These are phyloP conservation scores for Alloscopus bannaensis DNA, from an alignment of 2,888 invertebrate genomes.

Conservation along the genomic window DNA sequence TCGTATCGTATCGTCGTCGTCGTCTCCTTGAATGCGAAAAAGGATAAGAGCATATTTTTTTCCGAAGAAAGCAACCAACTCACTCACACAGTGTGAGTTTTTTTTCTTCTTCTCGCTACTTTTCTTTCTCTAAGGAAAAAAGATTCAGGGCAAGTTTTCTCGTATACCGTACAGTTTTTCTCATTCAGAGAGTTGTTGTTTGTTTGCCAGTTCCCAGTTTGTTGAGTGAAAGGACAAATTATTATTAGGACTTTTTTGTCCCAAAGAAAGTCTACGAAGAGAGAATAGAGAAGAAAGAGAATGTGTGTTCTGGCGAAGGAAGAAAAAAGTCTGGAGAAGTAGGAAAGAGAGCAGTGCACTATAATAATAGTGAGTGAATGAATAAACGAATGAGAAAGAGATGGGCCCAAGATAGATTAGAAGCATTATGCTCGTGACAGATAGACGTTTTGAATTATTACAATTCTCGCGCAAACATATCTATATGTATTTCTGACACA, in stretches of 20 bases:
- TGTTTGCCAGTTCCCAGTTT: conserved; percentile 52
- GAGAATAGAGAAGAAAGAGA: conserved; percentile 15
- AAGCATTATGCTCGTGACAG: conserved; percentile 73
- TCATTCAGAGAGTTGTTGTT: conserved; percentile 39
- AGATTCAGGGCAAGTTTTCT: too few relatives aligned
- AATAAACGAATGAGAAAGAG: conserved; percentile 69
- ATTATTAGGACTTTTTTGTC: conserved; percentile 60
- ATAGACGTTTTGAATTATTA: conserved; percentile 73
- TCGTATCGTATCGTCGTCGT: conserved; percentile 34
- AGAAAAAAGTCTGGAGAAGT: conserved; percentile 31
- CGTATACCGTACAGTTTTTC: too few relatives aligned
- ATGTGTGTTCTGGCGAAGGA: conserved; percentile 14
- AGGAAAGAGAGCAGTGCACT: conserved; percentile 44
- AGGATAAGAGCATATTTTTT: background rate
- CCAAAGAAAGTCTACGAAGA: conserved; percentile 44
- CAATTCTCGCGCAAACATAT: conserved; percentile 61
- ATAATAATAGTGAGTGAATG: conserved; percentile 59
- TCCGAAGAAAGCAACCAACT: too few relatives aligned
- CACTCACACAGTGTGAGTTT: conserved; percentile 23
- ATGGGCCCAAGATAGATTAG: conserved; percentile 73
- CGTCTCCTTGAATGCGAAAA: conserved; percentile 30
- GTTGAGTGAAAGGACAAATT: conserved; percentile 58
- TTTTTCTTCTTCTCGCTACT: conserved; percentile 21
- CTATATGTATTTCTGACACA: conserved; percentile 47
- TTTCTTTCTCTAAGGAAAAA: conserved; percentile 33